Conservation (phyloP, 2,888 invertebrate genomes). For the Sphaeridia pumilis region DNA sequence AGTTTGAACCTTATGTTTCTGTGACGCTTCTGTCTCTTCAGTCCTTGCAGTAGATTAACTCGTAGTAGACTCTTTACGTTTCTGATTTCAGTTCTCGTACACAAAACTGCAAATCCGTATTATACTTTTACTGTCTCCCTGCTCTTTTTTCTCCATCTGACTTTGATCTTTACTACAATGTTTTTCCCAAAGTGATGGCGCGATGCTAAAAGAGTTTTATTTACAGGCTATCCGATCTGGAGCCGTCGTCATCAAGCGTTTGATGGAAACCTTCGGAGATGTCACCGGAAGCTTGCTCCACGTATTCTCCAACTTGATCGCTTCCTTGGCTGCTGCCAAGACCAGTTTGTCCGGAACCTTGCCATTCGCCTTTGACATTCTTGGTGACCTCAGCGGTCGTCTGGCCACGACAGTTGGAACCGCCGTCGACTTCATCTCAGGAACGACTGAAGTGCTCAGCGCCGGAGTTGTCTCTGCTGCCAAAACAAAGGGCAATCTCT, state of each 20-base stretch:
- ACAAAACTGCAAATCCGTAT: too few species aligned
- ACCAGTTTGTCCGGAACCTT: constrained; percentile 36
- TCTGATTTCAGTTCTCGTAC: too few species aligned
- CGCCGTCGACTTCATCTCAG: constrained; percentile 36
- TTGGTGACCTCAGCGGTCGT: constrained; percentile 36
- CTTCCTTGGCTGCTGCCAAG: constrained; percentile 35
- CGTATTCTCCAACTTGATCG: constrained; percentile 36
- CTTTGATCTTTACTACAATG: not conserved
- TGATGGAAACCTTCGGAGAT: constrained; percentile 36
- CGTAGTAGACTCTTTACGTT: too few species aligned
- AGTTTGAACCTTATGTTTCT: too few species aligned
- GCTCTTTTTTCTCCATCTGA: not conserved
- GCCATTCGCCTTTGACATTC: constrained; percentile 36
- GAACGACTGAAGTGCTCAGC: constrained; percentile 36
- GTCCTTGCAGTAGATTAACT: too few species aligned
- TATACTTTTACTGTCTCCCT: not conserved
- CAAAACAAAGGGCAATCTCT: constrained; percentile 36
- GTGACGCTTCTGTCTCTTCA: too few species aligned
- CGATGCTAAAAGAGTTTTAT: not conserved
- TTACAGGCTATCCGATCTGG: constrained; percentile 34
- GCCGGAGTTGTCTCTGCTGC: constrained; percentile 36
- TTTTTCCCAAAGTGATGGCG: not conserved
- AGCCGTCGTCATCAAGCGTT: constrained; percentile 35
- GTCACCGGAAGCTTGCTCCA: constrained; percentile 36
- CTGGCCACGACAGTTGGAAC: constrained; percentile 36